These are phyloP conservation scores for Zaprionus davidi DNA, from an alignment of 1,140 invertebrate genomes.

Conservation along the genomic window DNA sequence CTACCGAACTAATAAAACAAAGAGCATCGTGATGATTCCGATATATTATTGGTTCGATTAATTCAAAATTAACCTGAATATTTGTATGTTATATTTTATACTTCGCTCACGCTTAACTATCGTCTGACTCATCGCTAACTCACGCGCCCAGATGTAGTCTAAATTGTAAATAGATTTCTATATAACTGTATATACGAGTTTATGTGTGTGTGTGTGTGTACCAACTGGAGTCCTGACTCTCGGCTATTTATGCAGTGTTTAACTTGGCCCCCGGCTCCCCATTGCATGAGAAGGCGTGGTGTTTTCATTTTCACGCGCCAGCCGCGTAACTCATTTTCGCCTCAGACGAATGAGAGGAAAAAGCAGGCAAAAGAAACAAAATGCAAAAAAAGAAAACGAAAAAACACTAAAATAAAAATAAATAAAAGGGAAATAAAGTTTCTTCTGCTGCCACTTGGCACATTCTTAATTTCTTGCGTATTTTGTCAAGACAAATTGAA, in stretches of 20 bases:
- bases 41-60: too few species aligned
- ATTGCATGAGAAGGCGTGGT: constrained; percentile 52
- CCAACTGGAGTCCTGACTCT: constrained; percentile 37
- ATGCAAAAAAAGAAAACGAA: constrained; percentile 3
- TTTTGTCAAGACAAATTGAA: constrained; percentile 83
- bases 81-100: neutral
- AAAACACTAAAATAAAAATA: constrained; percentile 38
- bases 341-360: constrained; percentile 50
- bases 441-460: constrained; percentile 79
- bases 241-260: constrained; percentile 77
- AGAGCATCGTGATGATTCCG: too few species aligned
- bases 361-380: constrained; percentile 21
- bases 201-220: constrained; percentile 11
- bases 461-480: constrained; percentile 83
- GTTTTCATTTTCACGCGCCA: constrained; percentile 71
- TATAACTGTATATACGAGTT: constrained; percentile 3
- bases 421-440: constrained; percentile 75
- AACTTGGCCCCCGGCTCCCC: constrained; percentile 62
- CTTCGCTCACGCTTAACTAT: neutral
- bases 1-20: neutral
- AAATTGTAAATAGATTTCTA: constrained; percentile 18
- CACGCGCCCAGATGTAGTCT: constrained; percentile 14
- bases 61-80: neutral
- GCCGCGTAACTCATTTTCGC: constrained; percentile 77
- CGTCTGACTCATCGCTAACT: neutral